Evolutionary conservation across 2,888 invertebrate species (phyloP), one percentile per base, ranked within the genome.

Genomic region (Rhopalosiphum nymphaeae): DNA sequence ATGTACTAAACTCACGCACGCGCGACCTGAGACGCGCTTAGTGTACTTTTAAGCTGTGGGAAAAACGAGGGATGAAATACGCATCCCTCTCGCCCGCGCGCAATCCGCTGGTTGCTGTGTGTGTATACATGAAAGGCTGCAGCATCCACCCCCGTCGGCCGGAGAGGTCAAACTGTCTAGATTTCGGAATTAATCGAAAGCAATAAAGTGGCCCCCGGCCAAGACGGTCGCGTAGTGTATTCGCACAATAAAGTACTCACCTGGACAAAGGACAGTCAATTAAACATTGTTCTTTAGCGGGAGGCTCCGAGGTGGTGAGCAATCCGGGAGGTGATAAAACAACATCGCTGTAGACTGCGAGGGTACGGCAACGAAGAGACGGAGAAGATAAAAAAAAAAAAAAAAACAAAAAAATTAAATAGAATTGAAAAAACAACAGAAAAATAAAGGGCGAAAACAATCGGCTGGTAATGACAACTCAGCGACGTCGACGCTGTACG

Each of bases 381-480:
- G 11, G 25, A 16, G 49, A 13, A 78, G n/a, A 57, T 57, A 91
- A 78, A 85, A 56, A n/a, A 42, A 46, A 87, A 5, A 53, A 91
- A 3, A 49, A 67, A 92, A 92, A 61, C 25, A 46, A 42, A 89
- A 90, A 85, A 61, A 85, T 61, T 36, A 85, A 90, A 85, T 85
- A 56, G 7, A 57, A 85, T 5, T 42, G 36, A 85, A 78, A 93
- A 93, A 84, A 78, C 78, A 78, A 78, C 78, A 36, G 78, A 78
- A n/a, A 67, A 90, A 91, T 61, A 94, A 94, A 90, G n/a, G 90
- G 94, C 90, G 94, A 94, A 94, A 94, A 94, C 94, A 94, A 94
- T 94, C 94, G 94, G 94, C 90, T 94, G 94, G 94, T 94, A 94
- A 94, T 94, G 94, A 94, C 94, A 94, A 94, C 94, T 91, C 90